A percentile compares a stretch with the other conserved stretches of the same genome.
Conservation (phyloP, 2,888 invertebrate genomes). For the Stegana nigrithorax region DNA sequence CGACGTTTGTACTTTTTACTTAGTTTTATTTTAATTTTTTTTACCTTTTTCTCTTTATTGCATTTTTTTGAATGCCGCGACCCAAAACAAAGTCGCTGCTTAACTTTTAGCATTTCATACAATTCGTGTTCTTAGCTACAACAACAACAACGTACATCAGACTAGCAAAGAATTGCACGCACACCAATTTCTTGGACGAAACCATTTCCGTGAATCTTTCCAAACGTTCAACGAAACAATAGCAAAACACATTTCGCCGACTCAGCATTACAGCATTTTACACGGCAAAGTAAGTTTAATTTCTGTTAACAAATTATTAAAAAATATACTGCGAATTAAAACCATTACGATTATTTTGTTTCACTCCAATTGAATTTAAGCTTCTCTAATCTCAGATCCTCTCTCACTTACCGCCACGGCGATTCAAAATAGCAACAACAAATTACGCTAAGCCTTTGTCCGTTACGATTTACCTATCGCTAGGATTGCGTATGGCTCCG, state of each 20-base stretch:
- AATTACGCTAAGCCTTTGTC: too few species aligned
- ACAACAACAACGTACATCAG: background rate
- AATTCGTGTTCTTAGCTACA: slow-evolving; percentile 11
- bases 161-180: slow-evolving; percentile 12
- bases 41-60: too few species aligned
- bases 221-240: slow-evolving; percentile 1
- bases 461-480: background rate
- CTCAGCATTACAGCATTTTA: background rate
- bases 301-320: background rate
- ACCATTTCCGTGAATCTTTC: slow-evolving; percentile 11
- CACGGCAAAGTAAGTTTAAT: slow-evolving; percentile 3
- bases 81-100: slow-evolving; percentile 6
- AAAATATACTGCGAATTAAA: too few species aligned
- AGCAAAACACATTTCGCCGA: background rate
- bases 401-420: too few species aligned
- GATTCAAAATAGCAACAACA: background rate
- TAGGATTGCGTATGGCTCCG: too few species aligned
- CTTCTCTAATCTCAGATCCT: too few species aligned
- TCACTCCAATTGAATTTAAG: background rate
- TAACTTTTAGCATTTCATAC: background rate
- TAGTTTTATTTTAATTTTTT: too few species aligned
- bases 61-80: too few species aligned
- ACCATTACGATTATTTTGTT: too few species aligned
- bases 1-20: slow-evolving; percentile 17
- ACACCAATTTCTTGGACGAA: slow-evolving; percentile 13